Evolutionary conservation across 2,797 vertebrate genomes (phyloP).

Genomic region (Anomalospiza imberbis): DNA sequence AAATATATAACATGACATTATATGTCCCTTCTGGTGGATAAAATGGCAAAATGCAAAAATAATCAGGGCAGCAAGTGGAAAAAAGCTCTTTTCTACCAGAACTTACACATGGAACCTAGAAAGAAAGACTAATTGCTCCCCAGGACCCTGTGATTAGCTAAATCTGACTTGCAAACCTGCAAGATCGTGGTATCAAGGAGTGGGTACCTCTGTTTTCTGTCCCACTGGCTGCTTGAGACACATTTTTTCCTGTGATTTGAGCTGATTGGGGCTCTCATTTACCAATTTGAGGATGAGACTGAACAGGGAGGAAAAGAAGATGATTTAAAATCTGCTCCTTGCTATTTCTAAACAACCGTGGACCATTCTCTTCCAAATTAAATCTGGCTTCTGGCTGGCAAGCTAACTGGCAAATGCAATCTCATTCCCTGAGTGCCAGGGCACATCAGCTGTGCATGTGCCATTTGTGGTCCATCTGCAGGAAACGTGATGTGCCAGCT

Average conservation of each 20-base stretch:
- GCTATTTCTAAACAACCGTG: constrained; percentile 42
- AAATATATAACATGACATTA: background rate
- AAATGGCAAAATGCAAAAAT: constrained; percentile 35
- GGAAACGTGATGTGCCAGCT: background rate
- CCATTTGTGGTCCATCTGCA: constrained; percentile 51
- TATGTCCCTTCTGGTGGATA: constrained; percentile 2
- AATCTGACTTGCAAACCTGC: constrained; percentile 55
- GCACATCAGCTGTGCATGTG: background rate
- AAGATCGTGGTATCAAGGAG: constrained; percentile 50
- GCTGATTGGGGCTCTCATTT: constrained; percentile 46
- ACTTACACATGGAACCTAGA: constrained; percentile 32
- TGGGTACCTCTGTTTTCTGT: constrained; percentile 53
- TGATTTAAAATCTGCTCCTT: constrained; percentile 52
- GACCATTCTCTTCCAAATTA: constrained; percentile 51
- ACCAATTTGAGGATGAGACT: constrained; percentile 44
- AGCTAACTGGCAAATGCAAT: constrained; percentile 24
- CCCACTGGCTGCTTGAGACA: constrained; percentile 42
- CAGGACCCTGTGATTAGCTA: constrained; percentile 47
- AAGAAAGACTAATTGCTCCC: constrained; percentile 56
- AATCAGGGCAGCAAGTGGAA: background rate
- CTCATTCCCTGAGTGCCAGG: background rate
- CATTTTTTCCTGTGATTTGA: constrained; percentile 33
- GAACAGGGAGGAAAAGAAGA: constrained; percentile 30
- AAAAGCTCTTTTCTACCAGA: constrained; percentile 14
- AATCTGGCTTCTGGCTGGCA: constrained; percentile 42